These are phyloP conservation scores for Hetaerina americana DNA, from an alignment of 1,140 invertebrate genomes.

Conservation along the genomic window DNA sequence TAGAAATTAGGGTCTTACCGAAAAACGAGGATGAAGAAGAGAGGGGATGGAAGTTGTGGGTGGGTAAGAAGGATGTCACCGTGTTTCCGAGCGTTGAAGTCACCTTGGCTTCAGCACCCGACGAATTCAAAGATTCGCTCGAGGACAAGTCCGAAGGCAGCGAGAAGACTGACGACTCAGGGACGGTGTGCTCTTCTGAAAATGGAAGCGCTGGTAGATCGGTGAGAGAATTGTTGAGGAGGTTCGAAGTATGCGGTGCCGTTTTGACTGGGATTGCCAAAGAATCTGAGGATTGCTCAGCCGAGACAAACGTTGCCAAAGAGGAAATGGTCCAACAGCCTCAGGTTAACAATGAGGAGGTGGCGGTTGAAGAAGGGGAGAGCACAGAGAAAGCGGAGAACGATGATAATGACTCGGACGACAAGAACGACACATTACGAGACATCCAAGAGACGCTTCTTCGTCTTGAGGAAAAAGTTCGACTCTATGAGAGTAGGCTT, in stretches of 20 bases:
- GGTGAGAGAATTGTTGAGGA: background rate
- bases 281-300: background rate
- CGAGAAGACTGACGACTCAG: background rate
- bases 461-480: slow-evolving; percentile 35
- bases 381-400: slow-evolving; percentile 5
- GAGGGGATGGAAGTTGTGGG: background rate
- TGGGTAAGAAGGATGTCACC: background rate
- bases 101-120: background rate
- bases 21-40: background rate
- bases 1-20: background rate
- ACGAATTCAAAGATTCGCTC: background rate
- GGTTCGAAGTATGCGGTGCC: background rate
- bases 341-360: background rate
- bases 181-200: background rate
- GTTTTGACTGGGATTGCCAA: background rate
- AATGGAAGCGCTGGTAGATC: background rate
- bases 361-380: background rate
- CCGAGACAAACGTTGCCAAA: background rate
- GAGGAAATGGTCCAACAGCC: background rate
- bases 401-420: slow-evolving; percentile 9
- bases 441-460: slow-evolving; percentile 34
- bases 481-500: slow-evolving; percentile 22
- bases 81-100: background rate
- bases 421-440: slow-evolving; percentile 29
- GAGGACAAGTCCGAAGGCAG: background rate